phyloP scores from a whole-genome alignment of 2,888 invertebrate genomes.

The Venusia cambrica region DNA sequence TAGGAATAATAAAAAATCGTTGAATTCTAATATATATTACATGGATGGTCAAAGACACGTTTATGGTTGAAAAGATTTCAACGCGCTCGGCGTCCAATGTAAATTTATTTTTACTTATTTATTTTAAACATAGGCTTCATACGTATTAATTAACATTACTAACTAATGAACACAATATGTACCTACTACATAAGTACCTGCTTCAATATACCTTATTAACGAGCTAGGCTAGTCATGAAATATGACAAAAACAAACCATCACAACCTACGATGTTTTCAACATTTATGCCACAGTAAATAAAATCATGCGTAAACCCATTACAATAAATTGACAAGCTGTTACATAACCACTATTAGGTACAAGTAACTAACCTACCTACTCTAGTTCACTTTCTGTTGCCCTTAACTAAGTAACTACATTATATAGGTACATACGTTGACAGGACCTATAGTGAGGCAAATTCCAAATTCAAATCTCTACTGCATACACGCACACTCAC shows the following conservation, averaged over 20 bases:
- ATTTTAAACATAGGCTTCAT: too few species aligned
- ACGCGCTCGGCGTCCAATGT: conserved; percentile 21
- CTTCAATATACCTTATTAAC: background rate
- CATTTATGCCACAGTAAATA: conserved; percentile 7
- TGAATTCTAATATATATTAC: too few species aligned
- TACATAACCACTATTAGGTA: too few species aligned
- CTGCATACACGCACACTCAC: conserved; percentile 36
- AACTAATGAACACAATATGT: too few species aligned
- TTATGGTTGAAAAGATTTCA: conserved; percentile 26
- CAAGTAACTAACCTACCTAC: conserved; percentile 15
- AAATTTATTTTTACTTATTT: too few species aligned
- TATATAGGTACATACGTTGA: too few species aligned
- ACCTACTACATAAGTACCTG: too few species aligned
- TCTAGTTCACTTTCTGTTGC: conserved; percentile 27
- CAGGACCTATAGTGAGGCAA: conserved; percentile 32
- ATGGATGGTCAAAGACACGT: conserved; percentile 5
- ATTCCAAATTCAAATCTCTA: conserved; percentile 44
- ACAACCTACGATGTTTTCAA: conserved; percentile 1
- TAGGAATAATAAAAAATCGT: too few species aligned
- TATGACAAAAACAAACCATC: conserved; percentile 6
- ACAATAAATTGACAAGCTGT: conserved; percentile 3
- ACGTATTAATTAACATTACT: too few species aligned
- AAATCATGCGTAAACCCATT: conserved; percentile 6
- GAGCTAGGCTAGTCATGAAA: too few species aligned
- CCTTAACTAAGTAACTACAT: too few species aligned